Evolutionary conservation across 2,888 invertebrate species (phyloP).

Genomic region (Actias luna): DNA sequence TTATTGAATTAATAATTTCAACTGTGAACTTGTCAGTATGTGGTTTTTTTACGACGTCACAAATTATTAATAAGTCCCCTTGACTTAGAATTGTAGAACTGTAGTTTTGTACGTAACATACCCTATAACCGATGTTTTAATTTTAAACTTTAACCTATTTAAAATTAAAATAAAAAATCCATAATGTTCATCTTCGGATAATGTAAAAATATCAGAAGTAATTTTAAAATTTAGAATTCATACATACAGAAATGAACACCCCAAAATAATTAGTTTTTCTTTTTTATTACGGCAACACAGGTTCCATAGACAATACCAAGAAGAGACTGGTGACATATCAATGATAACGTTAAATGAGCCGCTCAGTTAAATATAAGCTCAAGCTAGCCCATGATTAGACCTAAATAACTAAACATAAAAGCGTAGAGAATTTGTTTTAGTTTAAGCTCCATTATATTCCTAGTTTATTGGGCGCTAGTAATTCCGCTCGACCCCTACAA

Average conservation of each 20-base stretch:
- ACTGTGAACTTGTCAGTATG: neutral
- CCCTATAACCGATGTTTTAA: no score
- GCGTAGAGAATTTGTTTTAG: slow-evolving; percentile 23
- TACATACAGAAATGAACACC: neutral
- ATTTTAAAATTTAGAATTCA: neutral
- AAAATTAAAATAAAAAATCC: no score
- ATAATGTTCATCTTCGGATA: no score
- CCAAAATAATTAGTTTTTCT: neutral
- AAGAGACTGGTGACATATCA: slow-evolving; percentile 21
- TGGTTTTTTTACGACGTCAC: no score
- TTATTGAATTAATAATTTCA: neutral
- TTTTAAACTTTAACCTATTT: no score
- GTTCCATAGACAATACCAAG: slow-evolving; percentile 9
- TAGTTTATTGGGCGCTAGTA: neutral
- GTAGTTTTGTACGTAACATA: no score
- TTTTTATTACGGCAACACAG: neutral
- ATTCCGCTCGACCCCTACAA: neutral
- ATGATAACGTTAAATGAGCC: slow-evolving; percentile 23
- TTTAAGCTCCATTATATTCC: slow-evolving; percentile 20
- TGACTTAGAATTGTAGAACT: no score
- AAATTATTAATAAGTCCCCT: no score
- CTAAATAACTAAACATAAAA: slow-evolving; percentile 23
- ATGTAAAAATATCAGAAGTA: no score
- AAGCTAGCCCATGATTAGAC: slow-evolving; percentile 27
- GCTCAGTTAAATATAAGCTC: slow-evolving; percentile 43